phyloP scores from a whole-genome alignment of 2,888 invertebrate species.

The Drosophila buzzatii region DNA sequence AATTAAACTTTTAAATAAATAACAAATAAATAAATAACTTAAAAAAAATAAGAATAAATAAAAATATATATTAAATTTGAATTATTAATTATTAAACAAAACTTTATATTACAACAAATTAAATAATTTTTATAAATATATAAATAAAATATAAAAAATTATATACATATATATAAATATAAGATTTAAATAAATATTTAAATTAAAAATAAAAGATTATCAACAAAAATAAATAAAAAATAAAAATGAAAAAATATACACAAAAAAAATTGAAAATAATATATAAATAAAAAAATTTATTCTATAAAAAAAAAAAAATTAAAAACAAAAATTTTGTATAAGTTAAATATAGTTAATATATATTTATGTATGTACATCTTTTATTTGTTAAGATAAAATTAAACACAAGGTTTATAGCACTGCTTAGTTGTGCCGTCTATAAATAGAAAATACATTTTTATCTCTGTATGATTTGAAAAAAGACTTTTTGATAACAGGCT shows the following conservation, averaged over 20 bases:
- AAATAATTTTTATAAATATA: neutral
- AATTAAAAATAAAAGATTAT: too few species aligned
- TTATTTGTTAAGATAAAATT: neutral
- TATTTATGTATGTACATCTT: neutral
- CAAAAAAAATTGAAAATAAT: neutral
- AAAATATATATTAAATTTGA: neutral
- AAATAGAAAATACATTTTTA: constrained; percentile 2
- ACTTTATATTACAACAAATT: neutral
- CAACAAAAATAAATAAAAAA: too few species aligned
- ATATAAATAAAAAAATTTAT: neutral
- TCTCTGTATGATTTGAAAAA: neutral
- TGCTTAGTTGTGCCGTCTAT: neutral
- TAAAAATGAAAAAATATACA: neutral
- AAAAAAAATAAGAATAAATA: neutral
- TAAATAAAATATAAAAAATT: neutral
- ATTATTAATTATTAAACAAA: neutral
- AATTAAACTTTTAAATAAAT: neutral
- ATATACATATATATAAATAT: neutral
- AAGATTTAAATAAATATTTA: neutral
- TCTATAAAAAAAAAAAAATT: too few species aligned
- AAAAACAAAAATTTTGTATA: too few species aligned
- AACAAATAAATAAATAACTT: neutral
- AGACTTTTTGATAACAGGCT: neutral
- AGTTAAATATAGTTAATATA: neutral
- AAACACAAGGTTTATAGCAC: neutral